Base-by-base conservation (phyloP, 2,888 invertebrate species). In the Congeria kusceri region DNA sequence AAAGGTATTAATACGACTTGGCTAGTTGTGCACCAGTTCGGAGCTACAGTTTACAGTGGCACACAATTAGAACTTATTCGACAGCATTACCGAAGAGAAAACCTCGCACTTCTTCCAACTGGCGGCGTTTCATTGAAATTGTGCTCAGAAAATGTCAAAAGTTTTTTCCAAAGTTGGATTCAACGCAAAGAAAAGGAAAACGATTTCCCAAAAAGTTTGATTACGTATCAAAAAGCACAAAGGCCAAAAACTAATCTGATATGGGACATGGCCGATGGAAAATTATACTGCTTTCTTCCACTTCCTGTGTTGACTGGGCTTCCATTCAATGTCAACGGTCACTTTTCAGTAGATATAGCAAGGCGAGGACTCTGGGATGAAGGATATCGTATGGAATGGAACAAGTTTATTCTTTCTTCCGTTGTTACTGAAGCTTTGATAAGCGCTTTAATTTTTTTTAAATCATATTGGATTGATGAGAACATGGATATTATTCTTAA, bases 231-330 rank as follows among this genome's bases (percentile, higher is more conserved):
- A 29, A 5, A 13, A 9, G 28, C 18, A 5, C 23, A 46, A 25
- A 63, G 15, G 18, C 15, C 28, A 64, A 25, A 20, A 11, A 27
- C 3, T 18, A n/a, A 29, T 59, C 28, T 15, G 11, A 20, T 2
- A 13, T 20, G 9, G 23, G 28, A 28, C 11, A 7, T 53, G 62
- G 18, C 62, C 27, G 27, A 28, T 65, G 77, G 89, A 25, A 67
- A 71, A 80, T 86, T 82, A 28, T 91, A 87, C 77, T 91, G 91
- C 56, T 89, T 87, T 53, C 78, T 91, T 27, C 91, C 91, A 9
- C 64, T 91, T 20, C 90, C 91, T 13, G 57, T 86, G 15, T 20
- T 63, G 25, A 88, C 89, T 3, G 84, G 85, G 2, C 79, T 91
- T 1, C 90, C 90, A 27, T 77, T 90, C 25, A 88, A 90, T 67